Evolutionary conservation across 2,797 vertebrate species (phyloP).

Genomic region (Tiaroga cobitis): DNA sequence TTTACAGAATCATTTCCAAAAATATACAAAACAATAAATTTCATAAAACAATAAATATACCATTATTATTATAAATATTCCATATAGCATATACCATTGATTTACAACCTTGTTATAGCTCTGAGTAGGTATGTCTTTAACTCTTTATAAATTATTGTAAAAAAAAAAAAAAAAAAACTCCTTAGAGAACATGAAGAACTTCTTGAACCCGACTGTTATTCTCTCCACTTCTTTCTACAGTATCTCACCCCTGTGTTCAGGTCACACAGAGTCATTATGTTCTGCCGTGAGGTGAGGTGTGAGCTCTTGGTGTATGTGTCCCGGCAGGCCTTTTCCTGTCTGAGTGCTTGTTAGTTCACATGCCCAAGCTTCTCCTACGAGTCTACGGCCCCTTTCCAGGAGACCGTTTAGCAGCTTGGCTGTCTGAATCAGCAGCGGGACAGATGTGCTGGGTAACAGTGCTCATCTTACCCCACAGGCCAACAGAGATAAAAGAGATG

Average conservation of each 20-base stretch:
- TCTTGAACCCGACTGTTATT: not conserved
- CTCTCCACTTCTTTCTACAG: not conserved
- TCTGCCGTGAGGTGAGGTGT: constrained; percentile 22
- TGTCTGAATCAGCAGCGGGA: constrained; percentile 3
- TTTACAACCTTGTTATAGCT: not conserved
- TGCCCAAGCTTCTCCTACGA: constrained; percentile 29
- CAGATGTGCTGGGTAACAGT: constrained; percentile 40
- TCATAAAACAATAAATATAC: too few relatives aligned
- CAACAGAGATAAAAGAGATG: constrained; percentile 11
- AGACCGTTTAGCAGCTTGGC: constrained; percentile 19
- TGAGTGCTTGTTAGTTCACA: constrained; percentile 47
- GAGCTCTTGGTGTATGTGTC: constrained; percentile 26
- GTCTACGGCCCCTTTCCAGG: constrained; percentile 7
- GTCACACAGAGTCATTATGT: constrained; percentile 26
- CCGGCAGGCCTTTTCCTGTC: constrained; percentile 6
- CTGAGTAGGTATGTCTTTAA: not conserved
- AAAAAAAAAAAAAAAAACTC: not conserved
- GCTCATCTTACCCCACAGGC: constrained; percentile 20
- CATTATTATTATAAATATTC: not conserved
- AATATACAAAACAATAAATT: too few relatives aligned
- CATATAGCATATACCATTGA: too few relatives aligned
- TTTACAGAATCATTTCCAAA: too few relatives aligned
- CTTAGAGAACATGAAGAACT: not conserved
- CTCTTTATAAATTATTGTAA: not conserved
- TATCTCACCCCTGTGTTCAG: constrained; percentile 20